Base-by-base conservation (phyloP, 2,888 invertebrate genomes). In the Ormyrus labotus region DNA sequence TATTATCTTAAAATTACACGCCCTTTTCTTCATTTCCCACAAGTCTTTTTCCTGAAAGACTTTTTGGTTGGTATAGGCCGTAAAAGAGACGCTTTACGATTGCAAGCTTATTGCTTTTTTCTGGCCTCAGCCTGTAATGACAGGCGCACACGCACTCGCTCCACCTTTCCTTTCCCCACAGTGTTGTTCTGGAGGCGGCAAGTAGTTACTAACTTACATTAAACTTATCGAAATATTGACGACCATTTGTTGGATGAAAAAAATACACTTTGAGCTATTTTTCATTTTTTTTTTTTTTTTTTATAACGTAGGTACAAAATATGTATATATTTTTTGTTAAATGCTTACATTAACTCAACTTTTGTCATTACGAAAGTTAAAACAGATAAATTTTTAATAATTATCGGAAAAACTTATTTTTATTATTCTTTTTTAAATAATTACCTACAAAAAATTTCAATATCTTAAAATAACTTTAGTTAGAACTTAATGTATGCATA, bases 71-170 rank as follows among this genome's bases (percentile, higher is more conserved):
- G 11, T 34, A 8, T 19, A 61, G 7, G 34, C 61, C 19, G 34
- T 61, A 61, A 61, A 61, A 61, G 9, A 61, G 9, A 10, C 11
- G 61, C 34, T 61, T 61, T 61, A 34, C 61, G 61, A 61, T 61
- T 61, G 61, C 61, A 61, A 10, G 34, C 34, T 61, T 61, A 61
- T 61, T 61, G 61, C 34, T 10, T 19, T 61, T 61, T 61, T 61
- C 34, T 34, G 34, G 7, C 19, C 1, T 6, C 61, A 4, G 6
- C 34, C 34, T 19, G 6, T 61, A 61, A 61, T 61, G 34, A 61
- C 5, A 13, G 34, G 34, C 34, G 34, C 34, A 61, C 6, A 61
- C 61, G 34, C 5, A 58, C 6, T 9, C 13, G 13, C 34, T 61
- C 34, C 34, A 61, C 34, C 7, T 34, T 34, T 6, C 6, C 61